Percentiles rank a stretch among this genome's conserved stretches.
These are phyloP conservation scores for Drosophila virilis DNA, from an alignment of 1,140 invertebrate species.

Conservation along the genomic window DNA sequence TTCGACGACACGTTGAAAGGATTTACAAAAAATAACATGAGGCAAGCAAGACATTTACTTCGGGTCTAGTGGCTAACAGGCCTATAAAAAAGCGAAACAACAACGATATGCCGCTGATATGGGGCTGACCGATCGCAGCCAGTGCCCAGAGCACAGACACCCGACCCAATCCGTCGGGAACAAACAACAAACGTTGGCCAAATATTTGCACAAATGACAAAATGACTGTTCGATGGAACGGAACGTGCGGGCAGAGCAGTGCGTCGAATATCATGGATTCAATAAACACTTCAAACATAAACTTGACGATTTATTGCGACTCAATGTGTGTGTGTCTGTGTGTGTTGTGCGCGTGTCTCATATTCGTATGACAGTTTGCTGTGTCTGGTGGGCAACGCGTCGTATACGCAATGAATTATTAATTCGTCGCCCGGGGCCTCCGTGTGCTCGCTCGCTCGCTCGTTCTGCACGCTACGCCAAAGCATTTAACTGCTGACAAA, in stretches of 20 bases:
- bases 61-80: constrained; percentile 23
- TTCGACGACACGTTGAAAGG: constrained; percentile 76
- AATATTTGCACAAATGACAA: constrained; percentile 62
- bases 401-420: constrained; percentile 82
- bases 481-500: constrained; percentile 82
- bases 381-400: constrained; percentile 69
- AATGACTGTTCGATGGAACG: constrained; percentile 32
- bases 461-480: constrained; percentile 51
- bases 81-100: constrained; percentile 35
- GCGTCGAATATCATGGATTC: constrained; percentile 80
- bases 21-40: constrained; percentile 61
- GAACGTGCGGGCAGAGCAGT: constrained; percentile 38
- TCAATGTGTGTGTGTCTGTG: constrained; percentile 9
- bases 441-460: constrained; percentile 6
- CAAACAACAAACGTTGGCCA: constrained; percentile 40
- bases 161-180: constrained; percentile 6
- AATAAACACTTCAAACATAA: constrained; percentile 83
- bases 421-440: constrained; percentile 67
- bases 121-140: background rate
- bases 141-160: background rate
- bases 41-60: constrained; percentile 24
- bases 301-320: constrained; percentile 79
- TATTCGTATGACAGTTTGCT: constrained; percentile 73
- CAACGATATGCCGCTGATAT: background rate
- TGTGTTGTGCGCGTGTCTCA: constrained; percentile 49